These are phyloP conservation scores for Mesodorylaimus sp. DNA, from an alignment of 2,888 invertebrate species.

Conservation along the genomic window DNA sequence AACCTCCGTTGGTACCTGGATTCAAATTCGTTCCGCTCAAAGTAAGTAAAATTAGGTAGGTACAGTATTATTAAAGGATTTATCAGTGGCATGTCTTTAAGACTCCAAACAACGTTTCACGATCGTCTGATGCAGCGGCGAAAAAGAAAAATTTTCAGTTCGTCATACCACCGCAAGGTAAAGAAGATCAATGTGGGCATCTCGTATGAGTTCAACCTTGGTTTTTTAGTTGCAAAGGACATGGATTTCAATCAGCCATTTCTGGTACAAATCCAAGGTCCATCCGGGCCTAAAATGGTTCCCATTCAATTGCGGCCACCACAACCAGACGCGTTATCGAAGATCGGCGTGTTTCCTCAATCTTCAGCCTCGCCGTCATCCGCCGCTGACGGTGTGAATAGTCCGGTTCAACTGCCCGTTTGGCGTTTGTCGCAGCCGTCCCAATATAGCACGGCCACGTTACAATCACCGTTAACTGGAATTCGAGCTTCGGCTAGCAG, in stretches of 20 bases:
- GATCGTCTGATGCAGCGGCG: neutral
- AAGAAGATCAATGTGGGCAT: neutral
- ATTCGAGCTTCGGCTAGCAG: no score
- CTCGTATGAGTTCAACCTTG: neutral
- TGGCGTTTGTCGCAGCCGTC: no score
- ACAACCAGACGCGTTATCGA: neutral
- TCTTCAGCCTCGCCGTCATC: neutral
- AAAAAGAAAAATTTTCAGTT: neutral
- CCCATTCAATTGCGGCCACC: neutral
- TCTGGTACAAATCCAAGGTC: neutral
- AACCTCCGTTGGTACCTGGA: no score
- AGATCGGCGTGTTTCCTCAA: neutral
- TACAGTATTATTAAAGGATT: neutral
- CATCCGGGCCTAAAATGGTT: constrained; percentile 1
- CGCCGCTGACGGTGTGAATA: neutral
- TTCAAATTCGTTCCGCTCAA: neutral
- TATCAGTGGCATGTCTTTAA: neutral
- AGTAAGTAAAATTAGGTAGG: neutral
- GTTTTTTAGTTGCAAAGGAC: constrained; percentile 8
- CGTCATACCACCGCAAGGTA: constrained; percentile 6
- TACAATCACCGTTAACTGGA: no score
- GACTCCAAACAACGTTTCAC: neutral
- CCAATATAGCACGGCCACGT: no score
- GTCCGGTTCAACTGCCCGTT: neutral
- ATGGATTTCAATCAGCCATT: constrained; percentile 8